Evolutionary conservation across 2,888 invertebrate species (phyloP).

Genomic region (Apodemia mormo): DNA sequence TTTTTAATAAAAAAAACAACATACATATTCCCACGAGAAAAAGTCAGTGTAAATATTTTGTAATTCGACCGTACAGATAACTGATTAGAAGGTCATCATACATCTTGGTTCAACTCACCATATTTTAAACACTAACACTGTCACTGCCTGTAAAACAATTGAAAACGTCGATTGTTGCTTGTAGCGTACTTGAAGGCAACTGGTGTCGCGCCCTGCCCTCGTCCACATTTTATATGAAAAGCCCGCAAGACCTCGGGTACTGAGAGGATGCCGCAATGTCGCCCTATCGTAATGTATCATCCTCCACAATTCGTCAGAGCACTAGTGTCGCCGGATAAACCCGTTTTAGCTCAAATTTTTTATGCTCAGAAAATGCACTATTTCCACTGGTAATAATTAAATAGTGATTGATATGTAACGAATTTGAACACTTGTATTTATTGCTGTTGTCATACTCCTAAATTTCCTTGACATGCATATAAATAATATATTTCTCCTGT

Average conservation of each 20-base stretch:
- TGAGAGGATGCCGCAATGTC: constrained; percentile 64
- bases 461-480: too few relatives aligned
- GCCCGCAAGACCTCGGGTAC: constrained; percentile 55
- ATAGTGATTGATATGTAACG: too few relatives aligned
- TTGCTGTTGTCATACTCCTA: too few relatives aligned
- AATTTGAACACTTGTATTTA: too few relatives aligned
- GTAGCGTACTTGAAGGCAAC: constrained; percentile 52
- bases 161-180: constrained; percentile 53
- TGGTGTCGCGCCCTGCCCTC: constrained; percentile 64
- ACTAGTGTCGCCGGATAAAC: constrained; percentile 27
- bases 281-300: constrained; percentile 56
- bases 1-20: neutral
- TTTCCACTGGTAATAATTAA: too few relatives aligned
- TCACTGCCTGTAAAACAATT: constrained; percentile 52
- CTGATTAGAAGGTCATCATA: neutral
- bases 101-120: neutral
- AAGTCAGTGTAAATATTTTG: neutral
- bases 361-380: too few relatives aligned
- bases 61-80: neutral
- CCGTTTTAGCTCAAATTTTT: too few relatives aligned
- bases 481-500: too few relatives aligned
- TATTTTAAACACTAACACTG: constrained; percentile 46
- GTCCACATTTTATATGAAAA: constrained; percentile 60
- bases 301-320: constrained; percentile 46
- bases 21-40: neutral